Base-by-base conservation (phyloP, 2,113 vertebrate genomes). In the Reinhardtius hippoglossoides region DNA sequence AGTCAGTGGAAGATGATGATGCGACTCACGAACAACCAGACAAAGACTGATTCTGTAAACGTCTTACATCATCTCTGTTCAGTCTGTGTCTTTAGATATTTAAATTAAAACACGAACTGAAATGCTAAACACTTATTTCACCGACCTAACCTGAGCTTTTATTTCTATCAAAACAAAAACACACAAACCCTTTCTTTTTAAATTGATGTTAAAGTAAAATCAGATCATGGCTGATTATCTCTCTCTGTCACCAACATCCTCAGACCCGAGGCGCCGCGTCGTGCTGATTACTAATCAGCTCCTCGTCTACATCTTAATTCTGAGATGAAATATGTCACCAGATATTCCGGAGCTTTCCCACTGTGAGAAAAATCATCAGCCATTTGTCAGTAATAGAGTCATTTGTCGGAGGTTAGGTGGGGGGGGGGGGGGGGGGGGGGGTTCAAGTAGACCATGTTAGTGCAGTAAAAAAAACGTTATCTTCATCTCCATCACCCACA, bases 361-460 rank as follows among this genome's bases (percentile, higher is more conserved):
- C 63, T 50, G 63, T 13, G 44, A 27, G 63, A 27, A 10, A 26
- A 48, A 27, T 20, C 42, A 26, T 24, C 18, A 12, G 9, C 37
- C 26, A 26, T 56, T 40, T 74, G 31, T 35, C 52, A 52, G 31
- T 10, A 21, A 35, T 9, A 44, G 10, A 71, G 20, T 59, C 57
- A 73, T 62, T 82, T 13, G 64, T 35, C 50, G 7, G 35, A 77
- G 77, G 46, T 77, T 23, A 67, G 16, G 23, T 1, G 1, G 23
- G 23, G 23, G 35, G 21, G 10, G 1, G 63, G 68, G n/a, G 23
- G 23, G 1, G 23, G 23, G 23, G 35, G 21, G 10, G 1, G 63
- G 68, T 80, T 84, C 72, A 71, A 80, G 76, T 48, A 21, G 72
- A 77, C 23, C 67, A 42, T 50, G 67, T 72, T 58, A 65, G 48